These are phyloP conservation scores for Auanema sp. DNA, from an alignment of 2,888 invertebrate species.

Conservation along the genomic window DNA sequence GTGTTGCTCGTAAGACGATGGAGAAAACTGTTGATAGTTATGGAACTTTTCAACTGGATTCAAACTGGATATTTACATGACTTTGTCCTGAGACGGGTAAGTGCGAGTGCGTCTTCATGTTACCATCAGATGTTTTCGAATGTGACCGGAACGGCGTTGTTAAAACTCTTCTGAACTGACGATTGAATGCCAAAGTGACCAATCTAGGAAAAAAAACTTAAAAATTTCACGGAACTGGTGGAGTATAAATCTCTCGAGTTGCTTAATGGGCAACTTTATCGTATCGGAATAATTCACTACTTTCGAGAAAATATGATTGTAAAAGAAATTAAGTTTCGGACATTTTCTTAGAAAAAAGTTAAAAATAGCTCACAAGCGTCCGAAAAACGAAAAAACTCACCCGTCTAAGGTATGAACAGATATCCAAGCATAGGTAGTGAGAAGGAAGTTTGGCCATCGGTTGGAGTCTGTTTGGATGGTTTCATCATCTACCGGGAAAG, in stretches of 20 bases:
- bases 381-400: conserved; percentile 10
- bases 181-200: conserved; percentile 39
- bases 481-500: conserved; percentile 24
- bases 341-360: not conserved
- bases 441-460: conserved; percentile 44
- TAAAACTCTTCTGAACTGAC: conserved; percentile 36
- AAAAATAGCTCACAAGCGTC: not conserved
- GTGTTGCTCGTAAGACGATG: too few relatives aligned
- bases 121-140: conserved; percentile 4
- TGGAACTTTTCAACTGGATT: too few relatives aligned
- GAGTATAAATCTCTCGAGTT: not conserved
- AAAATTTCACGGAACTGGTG: not conserved
- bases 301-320: not conserved
- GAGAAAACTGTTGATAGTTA: too few relatives aligned
- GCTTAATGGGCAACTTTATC: not conserved
- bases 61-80: too few relatives aligned
- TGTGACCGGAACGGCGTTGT: conserved; percentile 6
- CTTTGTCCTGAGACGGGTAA: too few relatives aligned
- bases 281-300: too few relatives aligned
- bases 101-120: conserved; percentile 2
- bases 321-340: conserved; percentile 1
- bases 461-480: conserved; percentile 23
- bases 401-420: conserved; percentile 40
- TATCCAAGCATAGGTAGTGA: conserved; percentile 46
- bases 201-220: conserved; percentile 19